Evolutionary conservation across 2,888 invertebrate genomes (phyloP).

Genomic region (Drosophila stalkeri): DNA sequence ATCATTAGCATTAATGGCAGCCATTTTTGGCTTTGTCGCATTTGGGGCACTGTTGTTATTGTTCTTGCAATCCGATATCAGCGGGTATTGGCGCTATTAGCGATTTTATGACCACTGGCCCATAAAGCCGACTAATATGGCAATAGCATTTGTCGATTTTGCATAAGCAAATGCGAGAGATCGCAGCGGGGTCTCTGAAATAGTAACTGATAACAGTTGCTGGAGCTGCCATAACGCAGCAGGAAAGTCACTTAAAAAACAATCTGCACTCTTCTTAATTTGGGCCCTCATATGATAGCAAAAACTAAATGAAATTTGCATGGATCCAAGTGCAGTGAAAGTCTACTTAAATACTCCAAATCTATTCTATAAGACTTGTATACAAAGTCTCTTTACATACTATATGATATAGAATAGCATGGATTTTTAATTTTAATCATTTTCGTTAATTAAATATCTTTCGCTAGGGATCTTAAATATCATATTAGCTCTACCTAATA

Average conservation of each 20-base stretch:
- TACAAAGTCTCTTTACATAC: not conserved
- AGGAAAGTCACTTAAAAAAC: constrained; percentile 22
- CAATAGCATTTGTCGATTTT: constrained; percentile 49
- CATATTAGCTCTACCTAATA: no score
- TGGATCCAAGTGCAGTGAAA: not conserved
- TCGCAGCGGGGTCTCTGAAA: constrained; percentile 32
- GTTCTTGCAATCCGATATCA: constrained; percentile 30
- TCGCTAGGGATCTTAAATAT: no score
- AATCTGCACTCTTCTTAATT: not conserved
- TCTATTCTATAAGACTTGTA: not conserved
- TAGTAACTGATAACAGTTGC: constrained; percentile 26
- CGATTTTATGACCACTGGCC: constrained; percentile 41
- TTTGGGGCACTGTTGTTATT: constrained; percentile 15
- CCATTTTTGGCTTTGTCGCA: constrained; percentile 40
- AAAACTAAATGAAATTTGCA: not conserved
- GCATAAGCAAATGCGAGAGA: constrained; percentile 38
- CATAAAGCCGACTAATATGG: constrained; percentile 71
- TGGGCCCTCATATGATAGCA: not conserved
- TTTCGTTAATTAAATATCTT: not conserved
- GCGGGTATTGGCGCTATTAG: constrained; percentile 40
- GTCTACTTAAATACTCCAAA: not conserved
- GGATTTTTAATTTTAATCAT: not conserved
- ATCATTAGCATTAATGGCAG: constrained; percentile 62
- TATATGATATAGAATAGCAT: not conserved
- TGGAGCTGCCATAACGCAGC: constrained; percentile 41